Evolutionary conservation across 1,140 invertebrate species (phyloP), one percentile per base, ranked within the genome.

Genomic region (Lanistes nyassanus): DNA sequence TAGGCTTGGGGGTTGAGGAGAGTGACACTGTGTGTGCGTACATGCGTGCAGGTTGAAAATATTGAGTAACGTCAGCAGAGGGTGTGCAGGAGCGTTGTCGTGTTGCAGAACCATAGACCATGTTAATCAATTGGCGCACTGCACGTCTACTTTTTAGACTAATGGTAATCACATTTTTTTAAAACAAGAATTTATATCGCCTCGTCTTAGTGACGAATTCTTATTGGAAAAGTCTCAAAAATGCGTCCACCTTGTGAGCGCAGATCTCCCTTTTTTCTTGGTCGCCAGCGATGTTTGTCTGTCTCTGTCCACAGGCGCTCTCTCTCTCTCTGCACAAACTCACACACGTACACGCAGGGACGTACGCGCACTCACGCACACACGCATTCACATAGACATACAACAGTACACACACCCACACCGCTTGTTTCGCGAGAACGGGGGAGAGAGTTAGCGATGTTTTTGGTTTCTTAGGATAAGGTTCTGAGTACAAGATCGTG

Each of bases 361-460:
- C 56, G 31, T 31, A 5, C 56, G 31, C 56, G 31, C 56, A 60
- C 56, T 26, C 56, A 60, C 56, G 31, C 56, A 60, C 56, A 60
- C 56, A 60, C 56, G 31, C 56, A 60, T 31, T 26, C 56, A 60
- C 23, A 60, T 31, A 60, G n/a, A 60, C 56, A 60, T 23, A 60
- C 23, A 60, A 9, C n/a, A n/a, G 31, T 31, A 60, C 56, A 60
- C 56, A 60, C 56, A 60, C 56, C n/a, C 4, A 60, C 56, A 60
- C 56, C n/a, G n/a, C n/a, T n/a, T n/a, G n/a, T n/a, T n/a, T n/a
- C n/a, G n/a, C n/a, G n/a, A n/a, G n/a, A n/a, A n/a, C n/a, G 5
- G 19, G 42, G 19, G 42, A 47, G 5, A 47, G 5, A 47, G 19
- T 1, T 6, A 47, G 42, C 19, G 42, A 47, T 3, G 42, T 47